phyloP scores from a whole-genome alignment of 2,888 invertebrate species.

The Campoplex nolae region DNA sequence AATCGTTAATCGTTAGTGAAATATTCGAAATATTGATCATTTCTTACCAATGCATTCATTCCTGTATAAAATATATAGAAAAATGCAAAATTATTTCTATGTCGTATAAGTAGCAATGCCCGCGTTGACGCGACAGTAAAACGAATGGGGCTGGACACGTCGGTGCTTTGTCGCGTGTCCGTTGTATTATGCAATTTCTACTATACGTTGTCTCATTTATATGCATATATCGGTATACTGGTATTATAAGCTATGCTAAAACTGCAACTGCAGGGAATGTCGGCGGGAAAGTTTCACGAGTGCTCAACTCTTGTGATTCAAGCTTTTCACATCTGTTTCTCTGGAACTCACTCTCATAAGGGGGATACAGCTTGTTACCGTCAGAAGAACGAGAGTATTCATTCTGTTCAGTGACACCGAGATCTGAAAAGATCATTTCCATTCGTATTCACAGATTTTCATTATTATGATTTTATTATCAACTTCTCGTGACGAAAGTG shows the following conservation, averaged over 20 bases:
- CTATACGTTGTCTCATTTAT: conserved; percentile 32
- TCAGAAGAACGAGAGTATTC: conserved; percentile 35
- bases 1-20: neutral
- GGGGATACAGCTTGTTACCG: conserved; percentile 17
- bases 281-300: conserved; percentile 30
- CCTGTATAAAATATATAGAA: conserved; percentile 1
- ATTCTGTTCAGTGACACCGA: conserved; percentile 41
- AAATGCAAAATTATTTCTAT: neutral
- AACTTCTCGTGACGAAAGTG: neutral
- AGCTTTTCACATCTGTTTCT: conserved; percentile 32
- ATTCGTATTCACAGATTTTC: neutral
- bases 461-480: neutral
- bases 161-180: conserved; percentile 57
- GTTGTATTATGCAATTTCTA: conserved; percentile 55
- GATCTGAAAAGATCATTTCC: neutral
- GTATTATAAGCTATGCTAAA: conserved; percentile 53
- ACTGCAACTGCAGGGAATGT: conserved; percentile 42
- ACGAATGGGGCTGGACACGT: conserved; percentile 39
- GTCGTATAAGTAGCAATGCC: conserved; percentile 47
- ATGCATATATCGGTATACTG: conserved; percentile 16
- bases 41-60: neutral
- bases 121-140: conserved; percentile 42
- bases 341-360: conserved; percentile 10
- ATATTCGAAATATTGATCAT: neutral
- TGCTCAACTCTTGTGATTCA: conserved; percentile 23